Conservation (phyloP, 1,140 invertebrate species). For the Hestina assimilis region DNA sequence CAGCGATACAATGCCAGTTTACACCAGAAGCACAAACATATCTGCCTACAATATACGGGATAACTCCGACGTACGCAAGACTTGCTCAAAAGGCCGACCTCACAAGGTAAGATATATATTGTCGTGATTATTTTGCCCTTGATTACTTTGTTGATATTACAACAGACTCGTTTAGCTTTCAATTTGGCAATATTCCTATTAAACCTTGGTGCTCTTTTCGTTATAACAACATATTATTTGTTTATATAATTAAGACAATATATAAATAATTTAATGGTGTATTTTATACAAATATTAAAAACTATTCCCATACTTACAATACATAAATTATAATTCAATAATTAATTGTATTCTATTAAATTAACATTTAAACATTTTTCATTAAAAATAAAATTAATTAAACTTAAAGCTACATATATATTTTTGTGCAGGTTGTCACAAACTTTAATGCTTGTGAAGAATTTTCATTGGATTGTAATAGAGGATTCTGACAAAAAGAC, state of each 20-base stretch:
- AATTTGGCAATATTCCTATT: slow-evolving; percentile 42
- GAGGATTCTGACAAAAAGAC: slow-evolving; percentile 92
- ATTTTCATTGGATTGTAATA: slow-evolving; percentile 97
- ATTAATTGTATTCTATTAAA: too few relatives aligned
- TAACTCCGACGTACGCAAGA: slow-evolving; percentile 95
- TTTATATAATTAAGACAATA: too few relatives aligned
- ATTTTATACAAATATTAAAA: not conserved
- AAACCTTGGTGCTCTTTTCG: not conserved
- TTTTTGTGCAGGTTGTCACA: slow-evolving; percentile 86
- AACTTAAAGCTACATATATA: slow-evolving; percentile 20
- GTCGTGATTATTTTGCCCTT: slow-evolving; percentile 63
- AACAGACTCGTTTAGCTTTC: slow-evolving; percentile 23
- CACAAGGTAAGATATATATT: slow-evolving; percentile 81
- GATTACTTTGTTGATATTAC: slow-evolving; percentile 27
- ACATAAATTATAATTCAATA: too few relatives aligned
- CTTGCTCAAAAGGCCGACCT: slow-evolving; percentile 97
- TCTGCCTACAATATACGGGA: slow-evolving; percentile 87
- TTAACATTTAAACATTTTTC: too few relatives aligned
- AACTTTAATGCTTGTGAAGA: slow-evolving; percentile 91
- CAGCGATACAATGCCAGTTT: slow-evolving; percentile 69
- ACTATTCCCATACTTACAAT: too few relatives aligned
- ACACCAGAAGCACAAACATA: slow-evolving; percentile 64
- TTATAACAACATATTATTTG: too few relatives aligned
- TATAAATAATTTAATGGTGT: too few relatives aligned
- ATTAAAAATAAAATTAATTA: too few relatives aligned